phyloP scores from a whole-genome alignment of 2,113 vertebrate species.

The Fukomys damarensis region DNA sequence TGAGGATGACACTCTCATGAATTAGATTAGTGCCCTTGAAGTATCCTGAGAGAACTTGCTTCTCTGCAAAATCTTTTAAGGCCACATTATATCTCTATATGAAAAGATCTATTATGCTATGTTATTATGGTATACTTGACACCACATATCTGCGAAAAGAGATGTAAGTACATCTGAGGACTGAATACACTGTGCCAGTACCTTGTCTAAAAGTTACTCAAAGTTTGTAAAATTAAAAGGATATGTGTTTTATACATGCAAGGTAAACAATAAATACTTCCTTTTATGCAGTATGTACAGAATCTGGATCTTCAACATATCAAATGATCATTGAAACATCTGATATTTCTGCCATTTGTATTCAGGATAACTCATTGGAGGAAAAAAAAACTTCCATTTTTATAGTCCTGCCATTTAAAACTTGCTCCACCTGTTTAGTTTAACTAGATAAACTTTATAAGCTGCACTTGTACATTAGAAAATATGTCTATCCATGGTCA shows the following conservation, averaged over 20 bases:
- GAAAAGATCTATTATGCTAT: background rate
- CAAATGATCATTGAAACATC: background rate
- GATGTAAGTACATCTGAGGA: background rate
- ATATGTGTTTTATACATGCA: background rate
- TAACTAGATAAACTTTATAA: background rate
- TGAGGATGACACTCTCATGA: background rate
- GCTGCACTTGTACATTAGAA: background rate
- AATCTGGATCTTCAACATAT: background rate
- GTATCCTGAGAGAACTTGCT: background rate
- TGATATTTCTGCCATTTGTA: background rate
- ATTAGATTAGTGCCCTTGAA: background rate
- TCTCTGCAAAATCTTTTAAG: background rate
- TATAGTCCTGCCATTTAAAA: background rate
- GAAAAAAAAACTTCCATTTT: background rate
- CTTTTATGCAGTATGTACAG: background rate
- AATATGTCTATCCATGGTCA: background rate
- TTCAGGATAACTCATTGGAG: background rate
- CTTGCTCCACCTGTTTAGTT: background rate
- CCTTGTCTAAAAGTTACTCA: background rate
- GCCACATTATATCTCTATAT: background rate
- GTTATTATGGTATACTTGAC: background rate
- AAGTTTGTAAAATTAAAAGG: background rate
- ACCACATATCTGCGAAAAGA: background rate
- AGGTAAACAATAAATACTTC: background rate
- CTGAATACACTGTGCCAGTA: background rate